phyloP scores from a whole-genome alignment of 2,888 invertebrate genomes.

The Branchinecta sandiegonensis region DNA sequence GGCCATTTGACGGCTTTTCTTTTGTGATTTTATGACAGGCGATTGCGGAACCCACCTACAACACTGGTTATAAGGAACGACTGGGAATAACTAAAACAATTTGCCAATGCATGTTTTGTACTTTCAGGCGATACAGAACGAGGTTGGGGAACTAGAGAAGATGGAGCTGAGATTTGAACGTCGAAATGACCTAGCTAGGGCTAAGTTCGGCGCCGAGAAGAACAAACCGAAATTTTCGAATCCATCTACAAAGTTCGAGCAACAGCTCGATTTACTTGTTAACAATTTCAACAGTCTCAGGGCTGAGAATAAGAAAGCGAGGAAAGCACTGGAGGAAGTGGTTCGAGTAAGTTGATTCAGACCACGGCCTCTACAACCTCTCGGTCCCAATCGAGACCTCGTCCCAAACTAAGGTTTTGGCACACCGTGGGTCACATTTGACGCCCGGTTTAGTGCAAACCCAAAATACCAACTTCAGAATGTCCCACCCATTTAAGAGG shows the following conservation, averaged over 20 bases:
- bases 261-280: background rate
- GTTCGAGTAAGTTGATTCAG: background rate
- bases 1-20: too few species aligned
- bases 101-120: background rate
- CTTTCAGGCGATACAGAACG: background rate
- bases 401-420: too few species aligned
- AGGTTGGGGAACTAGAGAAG: background rate
- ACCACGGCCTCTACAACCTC: too few species aligned
- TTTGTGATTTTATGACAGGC: too few species aligned
- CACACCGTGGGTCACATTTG: too few species aligned
- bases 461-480: too few species aligned
- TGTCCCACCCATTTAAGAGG: too few species aligned
- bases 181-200: background rate
- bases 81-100: too few species aligned
- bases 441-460: too few species aligned
- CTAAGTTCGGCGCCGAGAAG: background rate
- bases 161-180: background rate
- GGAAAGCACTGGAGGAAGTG: slow-evolving; percentile 1
- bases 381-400: too few species aligned
- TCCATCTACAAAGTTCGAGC: background rate
- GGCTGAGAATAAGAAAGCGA: background rate
- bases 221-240: background rate
- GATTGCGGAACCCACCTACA: too few species aligned
- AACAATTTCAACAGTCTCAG: slow-evolving; percentile 4
- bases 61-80: too few species aligned